These are phyloP conservation scores for Pangasius larnaudii DNA, from an alignment of 2,797 vertebrate genomes.

Conservation along the genomic window DNA sequence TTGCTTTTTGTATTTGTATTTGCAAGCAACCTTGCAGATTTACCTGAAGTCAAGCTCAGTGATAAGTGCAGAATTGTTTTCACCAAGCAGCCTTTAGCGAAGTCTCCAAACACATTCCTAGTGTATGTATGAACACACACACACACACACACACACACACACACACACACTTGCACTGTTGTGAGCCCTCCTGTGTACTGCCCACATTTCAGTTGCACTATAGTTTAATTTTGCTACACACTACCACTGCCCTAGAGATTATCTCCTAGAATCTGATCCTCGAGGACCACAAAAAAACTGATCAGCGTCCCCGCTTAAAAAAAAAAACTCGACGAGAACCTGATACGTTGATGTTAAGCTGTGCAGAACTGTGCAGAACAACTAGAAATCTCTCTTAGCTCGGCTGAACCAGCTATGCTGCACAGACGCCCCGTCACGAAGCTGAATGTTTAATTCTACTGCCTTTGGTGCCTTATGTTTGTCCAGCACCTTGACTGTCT, in stretches of 20 bases:
- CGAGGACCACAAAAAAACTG: neutral
- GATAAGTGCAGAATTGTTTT: neutral
- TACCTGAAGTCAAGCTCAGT: neutral
- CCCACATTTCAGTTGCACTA: constrained; percentile 28
- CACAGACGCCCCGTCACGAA: neutral
- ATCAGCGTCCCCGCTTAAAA: neutral
- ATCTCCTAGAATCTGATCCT: constrained; percentile 7
- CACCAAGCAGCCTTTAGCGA: constrained; percentile 21
- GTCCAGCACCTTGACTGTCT: neutral
- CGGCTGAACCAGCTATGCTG: neutral
- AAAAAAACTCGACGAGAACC: too few species aligned
- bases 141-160: neutral
- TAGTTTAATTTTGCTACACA: neutral
- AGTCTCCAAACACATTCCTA: constrained; percentile 26
- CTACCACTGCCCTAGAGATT: constrained; percentile 13
- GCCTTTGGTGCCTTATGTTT: constrained; percentile 15
- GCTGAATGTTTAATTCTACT: neutral
- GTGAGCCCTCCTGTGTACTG: neutral
- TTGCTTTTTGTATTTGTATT: neutral
- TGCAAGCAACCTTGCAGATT: neutral
- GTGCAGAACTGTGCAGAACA: neutral
- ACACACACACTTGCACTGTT: constrained; percentile 21
- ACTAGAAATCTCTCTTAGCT: neutral
- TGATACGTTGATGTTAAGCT: neutral
- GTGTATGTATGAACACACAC: neutral